A percentile compares a stretch with the other conserved stretches of the same genome.
Evolutionary conservation across 2,113 vertebrate species (phyloP).

Genomic region (Genyomyrus donnyi): DNA sequence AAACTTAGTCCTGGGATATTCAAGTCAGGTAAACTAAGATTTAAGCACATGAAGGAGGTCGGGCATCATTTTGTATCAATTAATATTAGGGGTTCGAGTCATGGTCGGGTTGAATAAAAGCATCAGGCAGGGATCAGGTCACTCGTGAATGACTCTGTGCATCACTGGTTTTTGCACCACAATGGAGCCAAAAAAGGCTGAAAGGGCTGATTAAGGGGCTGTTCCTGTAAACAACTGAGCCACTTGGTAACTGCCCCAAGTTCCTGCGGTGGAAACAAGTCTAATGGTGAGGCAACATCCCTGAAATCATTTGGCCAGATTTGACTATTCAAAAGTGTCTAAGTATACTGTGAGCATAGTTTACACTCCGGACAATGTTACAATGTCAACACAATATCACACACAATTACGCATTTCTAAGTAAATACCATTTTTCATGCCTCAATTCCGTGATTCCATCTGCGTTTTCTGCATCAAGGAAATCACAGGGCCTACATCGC

Average conservation of each 20-base stretch:
- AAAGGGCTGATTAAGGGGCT: neutral
- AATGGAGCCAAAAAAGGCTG: neutral
- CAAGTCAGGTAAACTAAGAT: neutral
- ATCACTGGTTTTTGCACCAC: neutral
- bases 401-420: neutral
- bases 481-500: neutral
- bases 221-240: neutral
- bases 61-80: neutral
- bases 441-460: neutral
- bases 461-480: neutral
- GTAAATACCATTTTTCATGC: neutral
- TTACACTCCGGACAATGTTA: neutral
- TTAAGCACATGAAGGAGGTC: neutral
- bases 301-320: neutral
- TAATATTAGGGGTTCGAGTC: neutral
- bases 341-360: neutral
- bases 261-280: neutral
- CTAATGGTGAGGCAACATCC: neutral
- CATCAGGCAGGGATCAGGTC: neutral
- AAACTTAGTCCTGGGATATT: neutral
- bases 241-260: neutral
- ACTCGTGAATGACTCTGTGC: neutral
- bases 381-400: neutral
- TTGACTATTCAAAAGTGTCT: neutral
- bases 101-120: neutral